Base-by-base conservation (phyloP, 2,888 invertebrate species). In the Stenurella melanura region DNA sequence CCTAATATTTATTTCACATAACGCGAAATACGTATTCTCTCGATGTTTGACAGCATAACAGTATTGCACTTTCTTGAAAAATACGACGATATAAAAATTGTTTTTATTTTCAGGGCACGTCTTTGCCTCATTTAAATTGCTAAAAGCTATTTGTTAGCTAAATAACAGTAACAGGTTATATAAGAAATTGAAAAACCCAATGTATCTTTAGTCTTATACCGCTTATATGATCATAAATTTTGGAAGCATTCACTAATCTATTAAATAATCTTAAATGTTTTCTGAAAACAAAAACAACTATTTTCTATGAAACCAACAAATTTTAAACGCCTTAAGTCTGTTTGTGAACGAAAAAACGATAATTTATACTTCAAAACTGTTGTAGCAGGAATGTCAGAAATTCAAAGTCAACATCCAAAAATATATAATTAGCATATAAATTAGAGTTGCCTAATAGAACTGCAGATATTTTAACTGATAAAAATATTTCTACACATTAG, bases 101-200 rank as follows among this genome's bases (percentile, higher is more conserved):
- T 15, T 9, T 30, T 57, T 68, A 68, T 12, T 56, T 58, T 57
- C 69, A 58, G 11, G 18, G 12, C 69, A 58, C 69, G 57, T 69
- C 12, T 69, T 3, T 56, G 21, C 15, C 58, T 69, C 58, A 69
- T 69, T 69, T 69, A 58, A 69, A 69, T 69, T 69, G 57, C 69
- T 12, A 69, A 58, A 57, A 69, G 17, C 18, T 56, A n/a, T 56
- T 30, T 17, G 26, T n/a, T 56, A 26, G 56, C 30, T 56, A 26
- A 10, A 50, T 15, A 56, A 67, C 67, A 12, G 21, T 15, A 12
- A 15, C n/a, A 17, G 26, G 26, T 67, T 67, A 56, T 67, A 56
- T 67, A 67, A 61, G 61, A 30, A 58, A 66, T 66, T 38, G 17
- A 42, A 64, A 38, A 67, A 63, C 63, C 30, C 63, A 34, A n/a